Evolutionary conservation across 2,113 vertebrate species (phyloP).

Genomic region (Andinoacara biseriatus): DNA sequence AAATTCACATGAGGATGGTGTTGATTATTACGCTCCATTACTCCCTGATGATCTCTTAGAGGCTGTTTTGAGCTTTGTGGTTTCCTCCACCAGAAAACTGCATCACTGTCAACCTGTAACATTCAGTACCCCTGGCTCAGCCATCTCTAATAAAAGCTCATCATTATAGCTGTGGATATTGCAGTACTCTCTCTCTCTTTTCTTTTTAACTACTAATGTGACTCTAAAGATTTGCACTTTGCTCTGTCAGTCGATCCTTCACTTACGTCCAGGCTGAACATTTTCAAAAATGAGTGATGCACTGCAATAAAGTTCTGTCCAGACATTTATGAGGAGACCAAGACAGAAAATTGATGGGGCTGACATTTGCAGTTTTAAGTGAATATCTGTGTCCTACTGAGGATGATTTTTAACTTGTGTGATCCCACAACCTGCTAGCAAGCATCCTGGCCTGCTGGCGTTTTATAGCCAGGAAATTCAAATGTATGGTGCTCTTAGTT

Average conservation of each 20-base stretch:
- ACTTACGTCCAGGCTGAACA: background rate
- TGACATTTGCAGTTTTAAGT: background rate
- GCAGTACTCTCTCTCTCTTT: background rate
- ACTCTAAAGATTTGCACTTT: background rate
- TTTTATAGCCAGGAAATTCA: background rate
- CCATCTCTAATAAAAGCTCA: background rate
- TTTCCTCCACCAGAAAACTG: conserved; percentile 20
- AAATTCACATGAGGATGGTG: conserved; percentile 18
- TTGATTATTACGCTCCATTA: conserved; percentile 62
- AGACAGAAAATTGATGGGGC: background rate
- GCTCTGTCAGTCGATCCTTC: background rate
- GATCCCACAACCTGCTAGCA: background rate
- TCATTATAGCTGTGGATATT: background rate
- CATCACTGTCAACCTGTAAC: conserved; percentile 22
- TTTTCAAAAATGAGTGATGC: background rate
- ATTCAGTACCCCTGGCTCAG: background rate
- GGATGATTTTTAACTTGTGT: background rate
- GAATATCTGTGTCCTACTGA: background rate
- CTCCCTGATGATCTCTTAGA: conserved; percentile 47
- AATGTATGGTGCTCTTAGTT: background rate
- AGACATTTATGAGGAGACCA: background rate
- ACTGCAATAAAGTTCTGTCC: background rate
- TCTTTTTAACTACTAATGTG: background rate
- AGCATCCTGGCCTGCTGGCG: background rate
- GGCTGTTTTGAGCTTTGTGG: conserved; percentile 14